phyloP scores from a whole-genome alignment of 2,797 vertebrate species.

The Enteromius radiatus region DNA sequence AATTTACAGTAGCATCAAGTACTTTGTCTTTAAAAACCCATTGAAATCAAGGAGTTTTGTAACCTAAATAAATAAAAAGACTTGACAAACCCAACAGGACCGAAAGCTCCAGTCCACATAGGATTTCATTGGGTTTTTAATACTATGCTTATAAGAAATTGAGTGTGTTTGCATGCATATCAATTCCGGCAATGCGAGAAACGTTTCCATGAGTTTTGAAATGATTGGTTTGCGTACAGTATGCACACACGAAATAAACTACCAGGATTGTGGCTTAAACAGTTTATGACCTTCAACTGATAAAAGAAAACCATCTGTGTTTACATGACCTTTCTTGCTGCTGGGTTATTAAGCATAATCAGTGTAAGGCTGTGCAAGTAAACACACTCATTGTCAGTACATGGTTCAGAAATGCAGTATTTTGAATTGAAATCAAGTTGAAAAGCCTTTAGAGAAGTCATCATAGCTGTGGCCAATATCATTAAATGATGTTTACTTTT shows the following conservation, averaged over 20 bases:
- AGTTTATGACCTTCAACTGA: slow-evolving; percentile 1
- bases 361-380: slow-evolving; percentile 6
- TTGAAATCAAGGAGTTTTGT: background rate
- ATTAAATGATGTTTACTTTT: slow-evolving; percentile 11
- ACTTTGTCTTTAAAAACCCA: slow-evolving; percentile 6
- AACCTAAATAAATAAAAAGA: background rate
- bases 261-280: background rate
- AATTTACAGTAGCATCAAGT: slow-evolving; percentile 34
- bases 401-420: slow-evolving; percentile 36
- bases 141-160: background rate
- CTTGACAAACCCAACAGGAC: background rate
- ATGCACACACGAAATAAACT: background rate
- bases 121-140: background rate
- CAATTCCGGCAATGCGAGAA: background rate
- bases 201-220: background rate
- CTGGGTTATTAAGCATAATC: slow-evolving; percentile 24
- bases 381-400: slow-evolving; percentile 13
- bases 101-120: background rate
- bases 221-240: background rate
- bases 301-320: slow-evolving; percentile 2
- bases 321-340: slow-evolving; percentile 4
- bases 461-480: slow-evolving; percentile 11
- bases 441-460: slow-evolving; percentile 21
- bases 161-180: slow-evolving; percentile 11
- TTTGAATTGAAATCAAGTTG: slow-evolving; percentile 12